These are phyloP conservation scores for Limnephilus auricula DNA, from an alignment of 2,888 invertebrate species.

Conservation along the genomic window DNA sequence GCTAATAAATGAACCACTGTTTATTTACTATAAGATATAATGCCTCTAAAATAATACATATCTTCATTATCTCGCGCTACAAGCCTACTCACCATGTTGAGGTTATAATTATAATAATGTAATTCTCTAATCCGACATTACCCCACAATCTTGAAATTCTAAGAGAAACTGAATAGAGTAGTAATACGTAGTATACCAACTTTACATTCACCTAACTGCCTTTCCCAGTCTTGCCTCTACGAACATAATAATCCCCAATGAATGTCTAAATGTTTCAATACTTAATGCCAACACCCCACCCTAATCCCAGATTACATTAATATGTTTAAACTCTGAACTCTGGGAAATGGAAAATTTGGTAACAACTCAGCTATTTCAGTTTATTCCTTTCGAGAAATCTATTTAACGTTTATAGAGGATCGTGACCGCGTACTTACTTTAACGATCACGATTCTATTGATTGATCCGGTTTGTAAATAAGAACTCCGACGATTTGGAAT, in stretches of 20 bases:
- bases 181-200: background rate
- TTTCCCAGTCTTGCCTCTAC: background rate
- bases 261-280: constrained; percentile 27
- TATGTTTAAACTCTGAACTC: background rate
- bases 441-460: too few relatives aligned
- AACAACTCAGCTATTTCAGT: background rate
- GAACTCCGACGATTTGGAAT: too few relatives aligned
- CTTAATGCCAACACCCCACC: constrained; percentile 31
- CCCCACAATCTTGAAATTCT: background rate
- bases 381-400: background rate
- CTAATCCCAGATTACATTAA: constrained; percentile 13
- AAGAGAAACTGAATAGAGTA: background rate
- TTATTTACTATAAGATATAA: background rate
- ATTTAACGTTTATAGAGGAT: too few relatives aligned
- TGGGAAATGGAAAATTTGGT: background rate
- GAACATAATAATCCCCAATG: background rate
- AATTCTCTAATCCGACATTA: background rate
- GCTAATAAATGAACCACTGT: background rate
- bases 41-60: background rate
- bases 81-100: background rate
- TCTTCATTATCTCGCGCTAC: background rate
- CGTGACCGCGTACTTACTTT: too few relatives aligned
- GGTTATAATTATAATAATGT: background rate
- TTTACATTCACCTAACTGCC: background rate
- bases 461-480: too few relatives aligned